A percentile compares a stretch with the other conserved stretches of the same genome.
Conservation (phyloP, 2,113 vertebrate genomes). For the Actenoides hombroni region DNA sequence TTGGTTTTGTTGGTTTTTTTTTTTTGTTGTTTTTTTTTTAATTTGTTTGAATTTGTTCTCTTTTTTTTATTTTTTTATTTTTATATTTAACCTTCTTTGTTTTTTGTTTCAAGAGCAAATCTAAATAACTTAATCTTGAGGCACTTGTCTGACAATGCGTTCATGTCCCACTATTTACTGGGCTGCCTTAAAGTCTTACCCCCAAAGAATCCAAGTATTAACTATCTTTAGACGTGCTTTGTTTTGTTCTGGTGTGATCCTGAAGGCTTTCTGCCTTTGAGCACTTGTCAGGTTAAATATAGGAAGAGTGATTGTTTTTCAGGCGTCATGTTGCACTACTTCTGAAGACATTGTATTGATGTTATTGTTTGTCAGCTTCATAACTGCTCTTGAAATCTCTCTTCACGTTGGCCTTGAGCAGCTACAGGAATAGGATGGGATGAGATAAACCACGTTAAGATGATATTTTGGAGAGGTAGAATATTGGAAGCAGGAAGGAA, state of each 20-base stretch:
- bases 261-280: neutral
- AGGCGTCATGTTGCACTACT: neutral
- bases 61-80: too few relatives aligned
- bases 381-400: neutral
- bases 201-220: neutral
- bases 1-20: neutral
- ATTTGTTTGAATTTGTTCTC: neutral
- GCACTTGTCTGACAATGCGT: neutral
- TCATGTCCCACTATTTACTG: neutral
- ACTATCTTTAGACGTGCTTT: neutral
- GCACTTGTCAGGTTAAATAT: neutral
- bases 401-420: neutral
- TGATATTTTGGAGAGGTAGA: neutral
- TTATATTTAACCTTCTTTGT: neutral
- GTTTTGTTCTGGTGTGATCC: neutral
- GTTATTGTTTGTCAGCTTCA: neutral
- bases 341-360: neutral
- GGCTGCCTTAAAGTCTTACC: neutral
- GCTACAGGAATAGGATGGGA: neutral
- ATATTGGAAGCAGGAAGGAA: neutral
- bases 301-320: neutral
- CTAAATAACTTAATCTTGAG: neutral
- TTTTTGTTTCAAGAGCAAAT: constrained; percentile 9
- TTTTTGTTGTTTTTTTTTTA: neutral
- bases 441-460: neutral